phyloP scores from a whole-genome alignment of 2,113 vertebrate genomes.

The Lepidothrix coronata region DNA sequence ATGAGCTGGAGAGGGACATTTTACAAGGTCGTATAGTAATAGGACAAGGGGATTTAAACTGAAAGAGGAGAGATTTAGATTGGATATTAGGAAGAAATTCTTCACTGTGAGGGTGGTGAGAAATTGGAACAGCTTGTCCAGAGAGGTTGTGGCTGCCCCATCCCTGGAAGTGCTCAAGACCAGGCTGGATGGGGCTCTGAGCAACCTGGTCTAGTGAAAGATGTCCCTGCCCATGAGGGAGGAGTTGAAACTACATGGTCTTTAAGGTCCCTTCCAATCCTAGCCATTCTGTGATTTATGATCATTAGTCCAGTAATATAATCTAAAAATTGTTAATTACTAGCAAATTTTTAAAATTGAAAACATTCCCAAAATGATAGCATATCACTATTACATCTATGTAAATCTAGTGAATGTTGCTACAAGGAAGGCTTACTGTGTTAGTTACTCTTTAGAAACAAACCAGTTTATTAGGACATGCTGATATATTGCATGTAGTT shows the following conservation, averaged over 20 bases:
- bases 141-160: neutral
- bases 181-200: neutral
- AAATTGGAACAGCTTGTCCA: neutral
- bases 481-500: neutral
- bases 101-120: neutral
- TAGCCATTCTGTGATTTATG: neutral
- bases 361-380: neutral
- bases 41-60: neutral
- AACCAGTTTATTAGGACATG: neutral
- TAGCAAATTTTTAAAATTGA: neutral
- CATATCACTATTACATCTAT: neutral
- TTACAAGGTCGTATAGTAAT: accelerated
- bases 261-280: neutral
- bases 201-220: neutral
- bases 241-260: neutral
- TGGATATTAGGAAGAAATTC: neutral
- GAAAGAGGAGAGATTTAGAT: neutral
- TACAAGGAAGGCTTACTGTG: neutral
- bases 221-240: neutral
- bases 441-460: neutral
- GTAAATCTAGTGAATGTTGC: neutral
- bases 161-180: neutral
- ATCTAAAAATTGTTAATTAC: neutral
- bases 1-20: neutral
- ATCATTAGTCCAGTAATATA: neutral